Evolutionary conservation across 2,113 vertebrate genomes (phyloP).

Genomic region (Callionymus lyra): DNA sequence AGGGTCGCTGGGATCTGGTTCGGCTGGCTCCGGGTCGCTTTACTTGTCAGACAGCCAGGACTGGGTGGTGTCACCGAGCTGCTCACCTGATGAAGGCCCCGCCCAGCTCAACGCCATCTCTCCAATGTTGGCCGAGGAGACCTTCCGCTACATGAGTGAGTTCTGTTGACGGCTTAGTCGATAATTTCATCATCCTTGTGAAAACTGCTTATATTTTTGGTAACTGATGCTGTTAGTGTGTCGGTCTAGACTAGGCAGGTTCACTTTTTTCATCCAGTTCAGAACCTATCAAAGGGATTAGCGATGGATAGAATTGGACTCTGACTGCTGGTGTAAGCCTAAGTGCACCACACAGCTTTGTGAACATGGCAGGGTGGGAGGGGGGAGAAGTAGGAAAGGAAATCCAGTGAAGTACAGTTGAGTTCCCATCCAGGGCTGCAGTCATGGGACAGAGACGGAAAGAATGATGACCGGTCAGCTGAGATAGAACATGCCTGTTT

Average conservation of each 20-base stretch:
- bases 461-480: constrained; percentile 12
- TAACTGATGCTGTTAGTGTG: neutral
- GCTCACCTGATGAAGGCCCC: constrained; percentile 52
- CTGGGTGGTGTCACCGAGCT: constrained; percentile 68
- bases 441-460: constrained; percentile 30
- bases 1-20: constrained; percentile 46
- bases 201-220: too few relatives aligned
- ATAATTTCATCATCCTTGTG: too few relatives aligned
- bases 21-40: constrained; percentile 67
- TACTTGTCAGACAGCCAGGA: constrained; percentile 85
- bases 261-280: neutral
- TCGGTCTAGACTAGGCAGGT: neutral
- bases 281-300: constrained; percentile 1
- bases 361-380: neutral
- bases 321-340: too few relatives aligned
- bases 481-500: constrained; percentile 46
- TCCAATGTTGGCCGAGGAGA: constrained; percentile 75
- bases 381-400: constrained; percentile 2
- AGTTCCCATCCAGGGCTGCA: constrained; percentile 32
- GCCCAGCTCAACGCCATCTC: constrained; percentile 55
- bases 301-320: neutral
- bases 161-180: constrained; percentile 10
- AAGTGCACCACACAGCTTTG: too few relatives aligned
- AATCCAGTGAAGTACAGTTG: constrained; percentile 30
- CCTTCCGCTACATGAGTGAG: constrained; percentile 91